Percentiles rank a stretch among this genome's conserved stretches.
These are phyloP conservation scores for Octonoba sinensis DNA, from an alignment of 2,888 invertebrate species.

Conservation along the genomic window DNA sequence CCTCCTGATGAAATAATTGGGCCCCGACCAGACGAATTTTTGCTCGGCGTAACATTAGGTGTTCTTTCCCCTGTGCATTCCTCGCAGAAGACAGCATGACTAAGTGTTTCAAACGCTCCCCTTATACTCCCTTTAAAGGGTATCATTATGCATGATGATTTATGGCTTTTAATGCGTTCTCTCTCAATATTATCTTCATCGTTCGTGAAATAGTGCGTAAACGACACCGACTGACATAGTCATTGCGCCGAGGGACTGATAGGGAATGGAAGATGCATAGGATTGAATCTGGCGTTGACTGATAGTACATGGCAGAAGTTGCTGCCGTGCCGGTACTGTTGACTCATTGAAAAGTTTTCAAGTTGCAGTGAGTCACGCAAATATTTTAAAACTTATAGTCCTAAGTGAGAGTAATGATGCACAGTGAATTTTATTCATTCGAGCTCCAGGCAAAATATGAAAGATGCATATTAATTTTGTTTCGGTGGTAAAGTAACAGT, in stretches of 20 bases:
- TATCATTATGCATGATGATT: constrained; percentile 54
- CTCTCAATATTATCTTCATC: constrained; percentile 38
- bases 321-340: too few species aligned
- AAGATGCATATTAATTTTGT: too few species aligned
- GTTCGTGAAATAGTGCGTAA: constrained; percentile 24
- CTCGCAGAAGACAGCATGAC: constrained; percentile 22
- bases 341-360: too few species aligned
- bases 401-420: too few species aligned
- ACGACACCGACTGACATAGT: neutral
- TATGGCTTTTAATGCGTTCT: constrained; percentile 42
- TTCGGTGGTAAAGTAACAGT: too few species aligned
- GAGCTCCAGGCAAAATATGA: too few species aligned
- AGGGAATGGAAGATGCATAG: neutral
- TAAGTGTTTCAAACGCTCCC: constrained; percentile 32
- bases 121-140: neutral
- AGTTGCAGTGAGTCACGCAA: too few species aligned
- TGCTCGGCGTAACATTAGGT: too few species aligned
- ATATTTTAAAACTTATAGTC: too few species aligned
- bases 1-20: constrained; percentile 6
- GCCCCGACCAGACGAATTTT: neutral
- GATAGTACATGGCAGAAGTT: too few species aligned
- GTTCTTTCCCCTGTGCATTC: neutral
- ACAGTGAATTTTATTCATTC: too few species aligned
- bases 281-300: too few species aligned
- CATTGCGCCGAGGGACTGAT: constrained; percentile 45